Base-by-base conservation (phyloP, 1,140 invertebrate genomes). In the Microplitis demolitor region DNA sequence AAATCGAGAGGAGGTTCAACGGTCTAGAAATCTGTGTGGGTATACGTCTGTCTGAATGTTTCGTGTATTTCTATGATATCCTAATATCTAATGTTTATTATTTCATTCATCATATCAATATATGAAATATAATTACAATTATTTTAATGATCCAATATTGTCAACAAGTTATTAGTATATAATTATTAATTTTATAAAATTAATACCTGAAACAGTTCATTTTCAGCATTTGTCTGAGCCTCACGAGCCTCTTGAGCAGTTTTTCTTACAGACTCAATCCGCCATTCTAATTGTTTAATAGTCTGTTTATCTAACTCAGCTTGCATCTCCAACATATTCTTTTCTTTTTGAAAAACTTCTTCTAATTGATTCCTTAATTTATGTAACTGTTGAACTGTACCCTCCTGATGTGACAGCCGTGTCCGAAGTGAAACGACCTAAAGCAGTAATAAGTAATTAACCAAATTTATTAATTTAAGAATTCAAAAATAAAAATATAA, bases 261-360 rank as follows among this genome's bases (percentile, higher is more conserved):
- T 67, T 80, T 77, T 70, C 83, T 78, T 1, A 79, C 75, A 39
- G 84, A 71, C 37, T 87, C 85, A 0, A 87, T 37, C 14, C 86
- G 76, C 3, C 80, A 71, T 75, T 87, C 85, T 1, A 87, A 66
- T 56, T 87, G 86, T 37, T 85, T 84, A 24, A 87, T 84, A 4
- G 73, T 83, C 71, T 85, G 81, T 14, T 84, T 85, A 51, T 87
- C 82, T 58, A 84, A 76, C 6, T 87, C 79, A 0, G 74, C 66
- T 34, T 86, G 81, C 13, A 82, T 74, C 72, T 87, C 80, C 11
- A 87, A 77, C 14, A 84, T 69, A 64, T 76, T 75, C 69, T 87
- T 87, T 66, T 87, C 84, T 60, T 84, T 87, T 34, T 85, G 82
- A 14, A 85, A 85, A n/a, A 86, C 76, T 45, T 87, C 82, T 66